phyloP scores from a whole-genome alignment of 2,113 vertebrate genomes.

The Caranx melampygus region DNA sequence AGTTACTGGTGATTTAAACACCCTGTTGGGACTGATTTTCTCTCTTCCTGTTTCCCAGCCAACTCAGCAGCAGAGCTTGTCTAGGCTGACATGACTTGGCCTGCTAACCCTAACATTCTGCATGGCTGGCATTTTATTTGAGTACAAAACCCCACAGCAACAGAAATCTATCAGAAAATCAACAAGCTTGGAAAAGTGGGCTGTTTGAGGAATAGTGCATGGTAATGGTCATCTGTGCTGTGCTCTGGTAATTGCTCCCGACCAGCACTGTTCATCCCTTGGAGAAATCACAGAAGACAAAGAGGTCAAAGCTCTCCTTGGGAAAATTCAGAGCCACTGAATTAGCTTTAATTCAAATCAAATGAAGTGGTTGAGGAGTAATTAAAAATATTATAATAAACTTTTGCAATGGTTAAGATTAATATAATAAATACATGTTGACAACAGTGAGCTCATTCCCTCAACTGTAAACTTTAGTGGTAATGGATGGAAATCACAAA shows the following conservation, averaged over 20 bases:
- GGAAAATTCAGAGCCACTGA: neutral
- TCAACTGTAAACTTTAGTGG: neutral
- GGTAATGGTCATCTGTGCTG: neutral
- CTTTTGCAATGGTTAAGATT: neutral
- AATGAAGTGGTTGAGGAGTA: neutral
- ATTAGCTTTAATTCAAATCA: constrained; percentile 18
- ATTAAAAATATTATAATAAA: constrained; percentile 12
- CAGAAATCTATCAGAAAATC: constrained; percentile 27
- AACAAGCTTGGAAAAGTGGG: constrained; percentile 16
- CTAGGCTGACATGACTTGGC: constrained; percentile 41
- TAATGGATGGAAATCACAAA: neutral
- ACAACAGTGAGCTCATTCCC: neutral
- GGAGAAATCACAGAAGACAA: constrained; percentile 17
- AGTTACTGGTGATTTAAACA: neutral
- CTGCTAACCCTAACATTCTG: constrained; percentile 65
- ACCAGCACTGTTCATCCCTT: neutral
- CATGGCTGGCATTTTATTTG: constrained; percentile 50
- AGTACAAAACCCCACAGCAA: constrained; percentile 1
- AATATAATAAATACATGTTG: neutral
- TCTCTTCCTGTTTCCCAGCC: constrained; percentile 39
- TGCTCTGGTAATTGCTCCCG: constrained; percentile 1
- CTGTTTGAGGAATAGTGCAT: neutral
- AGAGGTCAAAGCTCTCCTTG: constrained; percentile 2
- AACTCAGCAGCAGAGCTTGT: constrained; percentile 32
- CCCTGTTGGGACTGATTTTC: neutral